phyloP scores from a whole-genome alignment of 2,888 invertebrate genomes.

The Ceriagrion tenellum region DNA sequence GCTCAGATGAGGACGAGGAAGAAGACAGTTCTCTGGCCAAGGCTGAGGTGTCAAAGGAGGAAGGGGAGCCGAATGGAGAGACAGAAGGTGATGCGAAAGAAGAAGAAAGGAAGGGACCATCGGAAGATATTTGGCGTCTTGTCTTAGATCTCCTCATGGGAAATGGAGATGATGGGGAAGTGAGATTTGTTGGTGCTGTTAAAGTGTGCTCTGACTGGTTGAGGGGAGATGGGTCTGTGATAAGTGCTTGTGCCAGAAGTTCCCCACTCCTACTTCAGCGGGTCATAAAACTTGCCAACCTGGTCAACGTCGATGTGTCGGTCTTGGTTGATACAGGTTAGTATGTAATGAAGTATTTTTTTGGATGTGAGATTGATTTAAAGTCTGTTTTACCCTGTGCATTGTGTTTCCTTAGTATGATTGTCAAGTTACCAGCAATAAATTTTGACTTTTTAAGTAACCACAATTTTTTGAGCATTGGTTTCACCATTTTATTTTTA shows the following conservation, averaged over 20 bases:
- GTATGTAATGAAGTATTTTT: not conserved
- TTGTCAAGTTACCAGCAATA: too few species aligned
- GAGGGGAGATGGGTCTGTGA: slow-evolving; percentile 87
- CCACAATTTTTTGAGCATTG: too few species aligned
- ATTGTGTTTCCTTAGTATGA: not conserved
- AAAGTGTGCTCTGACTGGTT: slow-evolving; percentile 93
- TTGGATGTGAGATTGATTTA: too few species aligned
- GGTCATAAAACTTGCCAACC: slow-evolving; percentile 89
- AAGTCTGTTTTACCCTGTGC: not conserved
- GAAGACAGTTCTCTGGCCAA: slow-evolving; percentile 69
- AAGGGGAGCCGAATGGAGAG: slow-evolving; percentile 56
- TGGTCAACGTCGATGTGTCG: slow-evolving; percentile 85
- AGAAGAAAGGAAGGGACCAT: slow-evolving; percentile 68
- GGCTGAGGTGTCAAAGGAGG: not conserved
- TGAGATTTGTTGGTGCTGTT: slow-evolving; percentile 83
- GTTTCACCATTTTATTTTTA: too few species aligned
- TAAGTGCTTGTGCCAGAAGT: slow-evolving; percentile 88
- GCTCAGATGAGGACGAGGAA: slow-evolving; percentile 71
- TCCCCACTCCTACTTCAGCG: slow-evolving; percentile 90
- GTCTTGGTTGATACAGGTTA: slow-evolving; percentile 39
- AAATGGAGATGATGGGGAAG: slow-evolving; percentile 75
- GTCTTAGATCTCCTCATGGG: slow-evolving; percentile 47
- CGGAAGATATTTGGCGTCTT: slow-evolving; percentile 52
- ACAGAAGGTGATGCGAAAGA: slow-evolving; percentile 70
- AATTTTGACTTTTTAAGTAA: not conserved